Percentiles rank a stretch among this genome's conserved stretches.
Evolutionary conservation across 2,888 invertebrate species (phyloP).

Genomic region (Drosophila bunnanda): DNA sequence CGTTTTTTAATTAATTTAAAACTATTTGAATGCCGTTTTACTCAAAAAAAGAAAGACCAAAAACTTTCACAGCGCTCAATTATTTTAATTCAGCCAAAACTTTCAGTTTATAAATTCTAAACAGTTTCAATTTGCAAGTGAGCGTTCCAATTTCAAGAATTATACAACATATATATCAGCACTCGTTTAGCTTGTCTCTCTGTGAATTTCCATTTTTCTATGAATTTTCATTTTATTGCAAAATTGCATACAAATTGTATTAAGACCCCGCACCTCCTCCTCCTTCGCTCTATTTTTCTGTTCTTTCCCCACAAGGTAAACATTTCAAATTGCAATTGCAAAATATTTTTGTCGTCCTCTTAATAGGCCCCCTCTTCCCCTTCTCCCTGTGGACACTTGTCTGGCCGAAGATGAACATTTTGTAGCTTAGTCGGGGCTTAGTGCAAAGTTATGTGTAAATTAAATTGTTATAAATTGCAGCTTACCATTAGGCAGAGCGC

Average conservation of each 20-base stretch:
- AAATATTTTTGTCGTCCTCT: conserved; percentile 30
- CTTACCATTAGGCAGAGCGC: conserved; percentile 33
- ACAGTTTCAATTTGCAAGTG: conserved; percentile 14
- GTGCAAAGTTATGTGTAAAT: conserved; percentile 61
- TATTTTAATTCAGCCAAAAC: conserved; percentile 7
- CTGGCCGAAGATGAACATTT: conserved; percentile 36
- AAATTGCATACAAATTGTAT: conserved; percentile 36
- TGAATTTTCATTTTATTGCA: conserved; percentile 33
- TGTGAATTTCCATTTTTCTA: conserved; percentile 32
- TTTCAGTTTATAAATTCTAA: conserved; percentile 8
- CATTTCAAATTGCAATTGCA: conserved; percentile 45
- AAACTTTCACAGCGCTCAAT: conserved; percentile 3
- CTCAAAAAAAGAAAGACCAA: not conserved
- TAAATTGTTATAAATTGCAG: conserved; percentile 73
- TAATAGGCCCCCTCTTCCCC: not conserved
- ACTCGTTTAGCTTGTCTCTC: conserved; percentile 17
- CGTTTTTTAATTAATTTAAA: not conserved
- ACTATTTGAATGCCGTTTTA: not conserved
- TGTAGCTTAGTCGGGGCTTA: conserved; percentile 48
- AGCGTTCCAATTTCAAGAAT: conserved; percentile 6
- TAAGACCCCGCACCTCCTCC: not conserved
- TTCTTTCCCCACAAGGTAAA: conserved; percentile 26
- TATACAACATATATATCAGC: conserved; percentile 3
- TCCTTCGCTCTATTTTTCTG: not conserved
- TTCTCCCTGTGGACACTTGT: conserved; percentile 28